Conservation (phyloP, 1,140 invertebrate species). For the Leptopilina boulardi region DNA sequence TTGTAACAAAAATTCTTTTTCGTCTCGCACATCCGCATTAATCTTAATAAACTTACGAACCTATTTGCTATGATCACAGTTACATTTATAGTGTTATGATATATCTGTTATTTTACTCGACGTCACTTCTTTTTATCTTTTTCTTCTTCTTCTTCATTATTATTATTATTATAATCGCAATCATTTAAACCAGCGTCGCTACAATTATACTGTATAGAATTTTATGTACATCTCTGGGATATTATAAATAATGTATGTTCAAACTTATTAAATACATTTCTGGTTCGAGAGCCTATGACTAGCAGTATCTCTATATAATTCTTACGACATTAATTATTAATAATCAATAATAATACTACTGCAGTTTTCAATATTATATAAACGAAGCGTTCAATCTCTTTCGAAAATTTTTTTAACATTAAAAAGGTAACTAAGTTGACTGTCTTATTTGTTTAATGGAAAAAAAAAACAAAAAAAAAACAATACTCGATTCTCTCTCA, state of each 20-base stretch:
- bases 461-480: neutral
- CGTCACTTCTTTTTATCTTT: constrained; percentile 30
- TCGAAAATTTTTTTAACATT: constrained; percentile 35
- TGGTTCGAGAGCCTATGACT: constrained; percentile 72
- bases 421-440: constrained; percentile 26
- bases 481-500: constrained; percentile 12
- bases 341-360: constrained; percentile 49
- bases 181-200: constrained; percentile 34
- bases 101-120: constrained; percentile 58
- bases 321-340: constrained; percentile 33
- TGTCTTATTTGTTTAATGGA: neutral
- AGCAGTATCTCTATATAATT: constrained; percentile 54
- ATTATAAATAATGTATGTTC: constrained; percentile 69
- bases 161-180: constrained; percentile 49
- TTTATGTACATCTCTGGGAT: constrained; percentile 65
- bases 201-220: constrained; percentile 61
- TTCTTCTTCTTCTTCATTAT: constrained; percentile 25
- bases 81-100: constrained; percentile 70
- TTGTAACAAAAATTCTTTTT: constrained; percentile 33
- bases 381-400: constrained; percentile 52
- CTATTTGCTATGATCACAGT: constrained; percentile 75
- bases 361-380: constrained; percentile 54
- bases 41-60: constrained; percentile 66
- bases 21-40: constrained; percentile 45
- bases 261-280: constrained; percentile 71